Base-by-base conservation (phyloP, 1,140 invertebrate species). In the Zaprionus lachaisei region DNA sequence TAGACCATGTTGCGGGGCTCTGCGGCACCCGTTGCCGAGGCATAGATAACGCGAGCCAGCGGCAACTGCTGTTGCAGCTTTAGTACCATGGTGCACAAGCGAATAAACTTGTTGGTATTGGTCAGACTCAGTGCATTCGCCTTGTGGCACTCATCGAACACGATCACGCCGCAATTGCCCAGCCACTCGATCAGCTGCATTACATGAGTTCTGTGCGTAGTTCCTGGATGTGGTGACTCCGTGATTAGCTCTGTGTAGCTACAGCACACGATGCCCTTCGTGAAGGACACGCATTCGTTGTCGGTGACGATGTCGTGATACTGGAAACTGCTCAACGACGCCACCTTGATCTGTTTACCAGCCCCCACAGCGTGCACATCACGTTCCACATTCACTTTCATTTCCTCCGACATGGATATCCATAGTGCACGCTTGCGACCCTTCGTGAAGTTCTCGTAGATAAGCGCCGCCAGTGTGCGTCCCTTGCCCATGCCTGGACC, bases 1-100 rank as follows among this genome's bases (percentile, higher is more conserved):
- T 99, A 99, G 0, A 98, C 99, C 99, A 99, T 99, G 92, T 99
- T 99, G 72, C 97, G 94, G 0, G 99, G 99, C 94, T 99, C 99
- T 1, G 98, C 98, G 2, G 98, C 98, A 49, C 98, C 98, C 0
- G 99, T 99, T 20, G 99, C 99, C 58, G 98, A 99, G 0, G 99
- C 99, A 93, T 99, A 99, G 1, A 99, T 96, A 6, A 99, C 97
- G 51, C 99, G 93, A 0, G 99, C 97, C 80, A 97, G 97, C 2
- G 99, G 98, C 67, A 99, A 94, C 91, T 96, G 96, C 83, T 97
- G 98, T 94, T 99, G 99, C 28, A 99, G 93, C 87, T 99, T 98
- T 55, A 99, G 93, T 1, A 99, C 99, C 0, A 98, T 98, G 31
- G 97, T 94, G 79, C 98, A 96, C 1, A 96, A 97, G 93, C 97